Evolutionary conservation across 2,797 vertebrate species (phyloP).

Genomic region (Allobates femoralis): DNA sequence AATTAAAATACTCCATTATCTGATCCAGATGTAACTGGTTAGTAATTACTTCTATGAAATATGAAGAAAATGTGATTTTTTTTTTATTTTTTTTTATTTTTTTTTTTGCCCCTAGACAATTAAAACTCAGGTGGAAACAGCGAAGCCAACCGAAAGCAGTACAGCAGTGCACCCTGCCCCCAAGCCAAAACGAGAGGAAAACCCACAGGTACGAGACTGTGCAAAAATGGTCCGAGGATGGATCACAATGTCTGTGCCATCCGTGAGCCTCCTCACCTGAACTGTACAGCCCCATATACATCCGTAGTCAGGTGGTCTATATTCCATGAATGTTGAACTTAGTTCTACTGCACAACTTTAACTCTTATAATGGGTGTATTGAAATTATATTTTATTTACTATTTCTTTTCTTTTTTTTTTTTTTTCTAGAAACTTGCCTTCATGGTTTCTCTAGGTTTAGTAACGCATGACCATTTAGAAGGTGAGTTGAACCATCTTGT

Average conservation of each 20-base stretch:
- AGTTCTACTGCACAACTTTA: too few species aligned
- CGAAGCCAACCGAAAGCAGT: constrained; percentile 81
- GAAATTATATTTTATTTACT: too few species aligned
- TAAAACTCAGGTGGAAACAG: constrained; percentile 86
- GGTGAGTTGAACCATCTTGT: constrained; percentile 75
- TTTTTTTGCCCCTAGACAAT: constrained; percentile 80
- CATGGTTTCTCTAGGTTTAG: constrained; percentile 96
- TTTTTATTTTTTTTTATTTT: constrained; percentile 45
- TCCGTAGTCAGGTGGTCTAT: too few species aligned
- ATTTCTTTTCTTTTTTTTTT: constrained; percentile 37
- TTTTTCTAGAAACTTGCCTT: constrained; percentile 95
- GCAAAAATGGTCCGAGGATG: background rate
- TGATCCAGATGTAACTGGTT: background rate
- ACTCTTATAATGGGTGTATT: too few species aligned
- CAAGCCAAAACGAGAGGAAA: constrained; percentile 93
- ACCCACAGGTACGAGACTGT: constrained; percentile 84
- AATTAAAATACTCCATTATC: too few species aligned
- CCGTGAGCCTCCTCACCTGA: too few species aligned
- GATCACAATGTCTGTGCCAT: background rate
- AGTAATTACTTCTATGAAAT: background rate
- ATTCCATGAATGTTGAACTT: too few species aligned
- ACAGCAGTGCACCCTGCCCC: constrained; percentile 82
- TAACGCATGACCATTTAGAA: constrained; percentile 97
- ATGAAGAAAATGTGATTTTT: constrained; percentile 28
- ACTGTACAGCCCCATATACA: too few species aligned